Evolutionary conservation across 2,113 vertebrate genomes (phyloP).

Genomic region (Cololabis saira): DNA sequence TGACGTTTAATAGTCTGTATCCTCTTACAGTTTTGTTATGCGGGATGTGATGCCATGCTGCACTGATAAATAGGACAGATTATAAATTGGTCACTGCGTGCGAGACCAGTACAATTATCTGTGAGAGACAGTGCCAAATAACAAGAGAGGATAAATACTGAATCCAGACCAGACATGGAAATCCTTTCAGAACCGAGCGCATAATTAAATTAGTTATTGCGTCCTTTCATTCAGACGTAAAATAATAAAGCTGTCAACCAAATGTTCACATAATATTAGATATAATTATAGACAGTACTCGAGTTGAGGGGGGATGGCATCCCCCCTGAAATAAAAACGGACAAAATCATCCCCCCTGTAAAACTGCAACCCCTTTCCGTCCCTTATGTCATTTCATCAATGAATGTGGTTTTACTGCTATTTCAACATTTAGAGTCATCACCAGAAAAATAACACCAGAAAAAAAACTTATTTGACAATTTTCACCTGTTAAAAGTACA

Average conservation of each 20-base stretch:
- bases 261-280: conserved; percentile 6
- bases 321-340: no score
- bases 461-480: no score
- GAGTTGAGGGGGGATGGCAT: no score
- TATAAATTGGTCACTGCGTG: conserved; percentile 58
- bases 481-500: no score
- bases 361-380: no score
- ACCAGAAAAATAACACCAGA: no score
- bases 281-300: no score
- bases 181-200: conserved; percentile 29
- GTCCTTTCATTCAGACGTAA: conserved; percentile 14
- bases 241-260: conserved; percentile 3
- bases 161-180: conserved; percentile 53
- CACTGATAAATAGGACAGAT: conserved; percentile 58
- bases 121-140: conserved; percentile 60
- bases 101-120: conserved; percentile 51
- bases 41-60: conserved; percentile 21
- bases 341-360: no score
- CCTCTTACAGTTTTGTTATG: not conserved
- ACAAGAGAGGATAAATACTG: conserved; percentile 67
- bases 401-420: no score
- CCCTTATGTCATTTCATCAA: no score
- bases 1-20: not conserved
- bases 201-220: conserved; percentile 57
- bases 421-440: no score